Evolutionary conservation across 1,140 invertebrate species (phyloP), one percentile per base, ranked within the genome.

Genomic region (Ridgeia piscesae): DNA sequence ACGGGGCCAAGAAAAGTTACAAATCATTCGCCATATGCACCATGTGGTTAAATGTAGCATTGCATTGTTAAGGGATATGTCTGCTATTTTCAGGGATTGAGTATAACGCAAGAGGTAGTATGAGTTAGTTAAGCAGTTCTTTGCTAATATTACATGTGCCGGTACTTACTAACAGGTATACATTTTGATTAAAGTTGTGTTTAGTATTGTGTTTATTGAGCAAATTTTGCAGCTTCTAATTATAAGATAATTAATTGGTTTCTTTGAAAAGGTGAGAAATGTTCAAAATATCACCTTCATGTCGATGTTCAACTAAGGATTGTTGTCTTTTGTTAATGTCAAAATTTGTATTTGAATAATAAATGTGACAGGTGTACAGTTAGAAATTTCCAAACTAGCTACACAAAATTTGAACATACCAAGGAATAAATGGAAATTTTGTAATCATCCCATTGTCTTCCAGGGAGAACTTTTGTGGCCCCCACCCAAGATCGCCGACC

Each of bases 381-480:
- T 4, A 77, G 58, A 77, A 8, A 77, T 77, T 77, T 77, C 58
- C 17, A 77, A 21, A 77, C 11, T 77, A 21, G 58, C 27, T 77
- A 17, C 27, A 21, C 11, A 31, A 77, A 4, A 21, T 77, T 77
- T 77, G 6, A 77, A 77, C 11, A 77, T 77, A 77, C 27, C 58
- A 50, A 11, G 21, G 21, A 0, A 50, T 50, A n/a, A n/a, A n/a
- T 77, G 58, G 58, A 77, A 6, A 34, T 89, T 92, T 92, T 92
- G 9, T 92, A 14, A 88, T 0, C n/a, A 27, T 88, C 11, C 34
- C 88, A 42, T 17, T 33, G 50, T 92, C 88, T 88, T 91, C 27
- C 33, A 92, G 48, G 98, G 98, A 9, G 96, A 97, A 94, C 95
- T 98, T 48, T 94, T 98, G 94, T 98, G 98, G 97, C 98, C 98